Conservation (phyloP, 2,888 invertebrate species). For the Camponotus fellah region DNA sequence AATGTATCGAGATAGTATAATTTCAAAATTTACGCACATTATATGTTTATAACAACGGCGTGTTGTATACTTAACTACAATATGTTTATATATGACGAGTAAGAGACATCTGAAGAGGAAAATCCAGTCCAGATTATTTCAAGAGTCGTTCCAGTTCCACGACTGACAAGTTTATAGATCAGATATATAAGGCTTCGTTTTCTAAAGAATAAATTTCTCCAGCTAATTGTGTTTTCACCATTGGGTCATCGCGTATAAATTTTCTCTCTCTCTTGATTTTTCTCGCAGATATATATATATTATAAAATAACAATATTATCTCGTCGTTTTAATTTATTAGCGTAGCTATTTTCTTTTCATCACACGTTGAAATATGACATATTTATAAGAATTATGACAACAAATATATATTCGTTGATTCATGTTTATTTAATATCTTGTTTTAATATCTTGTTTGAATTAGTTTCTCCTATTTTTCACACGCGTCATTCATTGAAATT, state of each 20-base stretch:
- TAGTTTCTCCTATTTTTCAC: not conserved
- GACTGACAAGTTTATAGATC: slow-evolving; percentile 31
- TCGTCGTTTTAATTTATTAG: not conserved
- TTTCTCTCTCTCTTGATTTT: slow-evolving; percentile 11
- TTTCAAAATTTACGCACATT: not conserved
- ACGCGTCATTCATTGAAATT: not conserved
- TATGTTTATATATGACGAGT: slow-evolving; percentile 23
- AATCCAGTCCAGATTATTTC: slow-evolving; percentile 15
- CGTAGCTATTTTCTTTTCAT: not conserved
- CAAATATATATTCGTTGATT: not conserved
- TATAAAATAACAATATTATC: not conserved
- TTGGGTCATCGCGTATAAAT: slow-evolving; percentile 3
- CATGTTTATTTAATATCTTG: not conserved
- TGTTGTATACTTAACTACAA: slow-evolving; percentile 14
- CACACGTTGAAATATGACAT: not conserved
- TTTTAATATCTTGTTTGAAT: no score
- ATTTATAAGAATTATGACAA: slow-evolving; percentile 1
- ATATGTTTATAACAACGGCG: not conserved
- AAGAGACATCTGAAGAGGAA: slow-evolving; percentile 8
- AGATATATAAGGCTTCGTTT: slow-evolving; percentile 31
- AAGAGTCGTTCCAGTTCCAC: slow-evolving; percentile 24
- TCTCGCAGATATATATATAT: not conserved
- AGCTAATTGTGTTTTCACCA: slow-evolving; percentile 30
- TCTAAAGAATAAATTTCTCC: slow-evolving; percentile 39
- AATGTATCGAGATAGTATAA: not conserved